These are phyloP conservation scores for Hermetia illucens DNA, from an alignment of 1,140 invertebrate genomes.

Conservation along the genomic window DNA sequence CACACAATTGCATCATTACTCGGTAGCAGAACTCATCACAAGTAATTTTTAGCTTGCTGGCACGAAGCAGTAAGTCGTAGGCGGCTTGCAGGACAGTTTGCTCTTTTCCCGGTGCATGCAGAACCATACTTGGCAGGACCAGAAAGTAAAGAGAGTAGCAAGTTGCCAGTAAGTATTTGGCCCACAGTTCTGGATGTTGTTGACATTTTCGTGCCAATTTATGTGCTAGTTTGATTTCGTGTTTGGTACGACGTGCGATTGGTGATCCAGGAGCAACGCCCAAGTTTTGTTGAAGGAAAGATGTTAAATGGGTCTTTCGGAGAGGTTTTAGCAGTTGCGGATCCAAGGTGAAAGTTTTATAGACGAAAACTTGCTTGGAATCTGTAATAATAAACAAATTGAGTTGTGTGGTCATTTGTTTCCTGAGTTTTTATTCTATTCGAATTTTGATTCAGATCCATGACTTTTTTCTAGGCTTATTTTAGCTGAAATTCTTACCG, in stretches of 20 bases:
- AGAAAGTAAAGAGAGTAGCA: conserved; percentile 97
- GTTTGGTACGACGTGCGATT: conserved; percentile 82
- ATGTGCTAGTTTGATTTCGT: conserved; percentile 85
- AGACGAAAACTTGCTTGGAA: conserved; percentile 30
- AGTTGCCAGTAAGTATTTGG: conserved; percentile 73
- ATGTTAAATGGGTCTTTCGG: conserved; percentile 26
- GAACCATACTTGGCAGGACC: conserved; percentile 68
- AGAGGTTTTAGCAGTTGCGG: conserved; percentile 31
- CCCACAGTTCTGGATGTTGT: conserved; percentile 71
- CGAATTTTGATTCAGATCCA: no score
- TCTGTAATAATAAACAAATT: background rate
- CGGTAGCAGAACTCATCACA: conserved; percentile 96
- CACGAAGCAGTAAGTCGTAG: conserved; percentile 73
- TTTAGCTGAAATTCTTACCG: no score
- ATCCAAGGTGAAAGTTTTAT: conserved; percentile 39
- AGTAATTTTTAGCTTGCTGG: conserved; percentile 66
- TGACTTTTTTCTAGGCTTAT: no score
- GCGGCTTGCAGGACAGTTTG: conserved; percentile 67
- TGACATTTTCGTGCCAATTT: conserved; percentile 69
- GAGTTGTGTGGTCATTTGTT: background rate
- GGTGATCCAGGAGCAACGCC: conserved; percentile 62
- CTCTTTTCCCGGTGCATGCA: conserved; percentile 45
- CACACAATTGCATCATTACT: conserved; percentile 97
- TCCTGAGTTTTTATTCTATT: conserved; percentile 3
- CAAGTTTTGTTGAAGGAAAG: conserved; percentile 30